A percentile compares a stretch with the other conserved stretches of the same genome.
Evolutionary conservation across 2,888 invertebrate species (phyloP).

Genomic region (Epistrophe eligans): DNA sequence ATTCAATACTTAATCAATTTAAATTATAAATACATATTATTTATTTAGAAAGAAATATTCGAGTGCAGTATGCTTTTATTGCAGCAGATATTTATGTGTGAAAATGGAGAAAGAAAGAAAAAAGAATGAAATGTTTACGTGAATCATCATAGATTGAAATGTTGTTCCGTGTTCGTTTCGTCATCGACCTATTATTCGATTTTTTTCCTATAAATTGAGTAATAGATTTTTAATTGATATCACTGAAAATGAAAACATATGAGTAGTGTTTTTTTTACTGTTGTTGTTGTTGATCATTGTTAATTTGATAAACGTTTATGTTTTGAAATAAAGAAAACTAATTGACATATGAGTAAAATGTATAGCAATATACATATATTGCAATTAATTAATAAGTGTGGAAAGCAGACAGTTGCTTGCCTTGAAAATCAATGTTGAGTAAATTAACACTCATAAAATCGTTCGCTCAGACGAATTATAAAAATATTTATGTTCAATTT

Average conservation of each 20-base stretch:
- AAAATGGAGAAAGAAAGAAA: background rate
- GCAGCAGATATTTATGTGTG: background rate
- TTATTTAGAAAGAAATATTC: background rate
- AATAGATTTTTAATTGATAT: slow-evolving; percentile 23
- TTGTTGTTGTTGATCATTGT: background rate
- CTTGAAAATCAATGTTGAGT: too few species aligned
- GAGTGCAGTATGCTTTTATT: background rate
- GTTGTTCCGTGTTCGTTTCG: background rate
- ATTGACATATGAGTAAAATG: background rate
- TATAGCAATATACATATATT: too few species aligned
- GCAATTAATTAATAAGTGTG: background rate
- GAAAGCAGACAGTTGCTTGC: background rate
- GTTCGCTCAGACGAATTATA: too few species aligned
- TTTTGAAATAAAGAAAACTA: background rate
- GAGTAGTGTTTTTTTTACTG: background rate
- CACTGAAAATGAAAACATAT: background rate
- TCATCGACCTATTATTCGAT: slow-evolving; percentile 17
- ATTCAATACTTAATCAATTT: slow-evolving; percentile 21
- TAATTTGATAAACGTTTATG: background rate
- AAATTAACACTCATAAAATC: too few species aligned
- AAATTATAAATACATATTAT: background rate
- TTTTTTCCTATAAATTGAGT: slow-evolving; percentile 31
- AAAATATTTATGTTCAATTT: too few species aligned
- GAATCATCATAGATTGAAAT: slow-evolving; percentile 21
- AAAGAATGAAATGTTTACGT: slow-evolving; percentile 7